Base-by-base conservation (phyloP, 2,888 invertebrate species). In the Spilosoma lubricipeda region DNA sequence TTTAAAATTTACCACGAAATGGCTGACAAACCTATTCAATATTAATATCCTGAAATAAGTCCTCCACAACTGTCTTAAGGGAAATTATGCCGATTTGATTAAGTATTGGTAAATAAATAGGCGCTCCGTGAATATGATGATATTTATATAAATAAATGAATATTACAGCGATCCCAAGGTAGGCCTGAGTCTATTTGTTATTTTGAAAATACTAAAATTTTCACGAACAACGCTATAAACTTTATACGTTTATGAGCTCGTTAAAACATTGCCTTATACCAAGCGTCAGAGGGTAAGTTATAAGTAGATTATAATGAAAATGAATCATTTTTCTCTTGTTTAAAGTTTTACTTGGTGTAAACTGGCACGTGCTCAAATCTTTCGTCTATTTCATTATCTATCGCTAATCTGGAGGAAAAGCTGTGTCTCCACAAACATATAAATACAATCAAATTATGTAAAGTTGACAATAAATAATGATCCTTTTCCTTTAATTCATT, bases 181-280 rank as follows among this genome's bases (percentile, higher is more conserved):
- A 63, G 67, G 45, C 73, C 77, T 75, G 75, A 85, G 83, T 87
- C 85, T 87, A 83, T 87, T 88, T 88, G 86, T 90, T 88, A 83
- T 89, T 88, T 86, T 83, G 83, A 81, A 83, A 87, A 86, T 85
- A 89, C 84, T 89, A 89, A 90, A 89, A 87, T 87, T 85, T 90
- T 91, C 85, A 90, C 86, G 88, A 86, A 84, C 85, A 80, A 81
- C 81, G 87, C 84, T 86, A 88, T 90, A 89, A 90, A 88, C 74
- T 79, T 82, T n/a, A n/a, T n/a, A n/a, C 85, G 89, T 91, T 90
- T 89, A 90, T 85, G 86, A 75, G 80, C 84, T 88, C 90, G 88
- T 91, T 90, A 90, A 87, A 88, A 84, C 84, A 85, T 84, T 87
- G 88, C 86, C 84, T 85, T 79, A 80, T 80, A 81, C 82, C 85